These are phyloP conservation scores for Chirona hameri DNA, from an alignment of 2,888 invertebrate species.

Conservation along the genomic window DNA sequence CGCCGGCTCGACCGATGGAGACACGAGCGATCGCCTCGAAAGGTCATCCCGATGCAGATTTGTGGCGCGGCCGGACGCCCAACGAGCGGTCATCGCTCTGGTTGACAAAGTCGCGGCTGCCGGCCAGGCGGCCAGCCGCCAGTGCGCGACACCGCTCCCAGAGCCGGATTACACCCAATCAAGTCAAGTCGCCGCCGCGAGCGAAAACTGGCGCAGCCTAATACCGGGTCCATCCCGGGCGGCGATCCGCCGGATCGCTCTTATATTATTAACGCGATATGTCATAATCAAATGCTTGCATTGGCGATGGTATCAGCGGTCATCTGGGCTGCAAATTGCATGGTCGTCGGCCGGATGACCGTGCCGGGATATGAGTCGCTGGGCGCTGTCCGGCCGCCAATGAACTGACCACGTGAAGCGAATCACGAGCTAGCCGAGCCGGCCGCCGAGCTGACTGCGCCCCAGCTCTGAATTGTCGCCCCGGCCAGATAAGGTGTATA, in stretches of 20 bases:
- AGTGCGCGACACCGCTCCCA: neutral
- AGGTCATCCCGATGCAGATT: conserved; percentile 23
- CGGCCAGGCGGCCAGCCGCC: too few species aligned
- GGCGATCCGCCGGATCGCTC: neutral
- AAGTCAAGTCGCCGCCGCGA: neutral
- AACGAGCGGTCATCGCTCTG: neutral
- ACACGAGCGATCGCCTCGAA: neutral
- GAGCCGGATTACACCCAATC: neutral
- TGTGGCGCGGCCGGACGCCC: neutral
- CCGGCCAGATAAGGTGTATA: conserved; percentile 24
- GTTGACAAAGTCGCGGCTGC: neutral
- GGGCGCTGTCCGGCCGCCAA: neutral
- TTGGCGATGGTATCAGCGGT: conserved; percentile 1
- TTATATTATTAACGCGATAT: conserved; percentile 3
- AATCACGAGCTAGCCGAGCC: neutral
- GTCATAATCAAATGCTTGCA: conserved; percentile 23
- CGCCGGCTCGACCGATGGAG: neutral
- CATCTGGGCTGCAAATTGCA: conserved; percentile 3
- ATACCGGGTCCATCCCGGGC: neutral
- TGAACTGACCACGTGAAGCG: conserved; percentile 1
- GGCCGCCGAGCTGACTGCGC: neutral
- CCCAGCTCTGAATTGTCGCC: conserved; percentile 9
- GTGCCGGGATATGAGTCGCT: neutral
- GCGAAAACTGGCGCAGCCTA: neutral
- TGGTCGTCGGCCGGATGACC: neutral